Evolutionary conservation across 92 coral and sea anemone genomes (phyloP), one percentile per base, ranked within the genome.

Genomic region (Heteractis magnifica): DNA sequence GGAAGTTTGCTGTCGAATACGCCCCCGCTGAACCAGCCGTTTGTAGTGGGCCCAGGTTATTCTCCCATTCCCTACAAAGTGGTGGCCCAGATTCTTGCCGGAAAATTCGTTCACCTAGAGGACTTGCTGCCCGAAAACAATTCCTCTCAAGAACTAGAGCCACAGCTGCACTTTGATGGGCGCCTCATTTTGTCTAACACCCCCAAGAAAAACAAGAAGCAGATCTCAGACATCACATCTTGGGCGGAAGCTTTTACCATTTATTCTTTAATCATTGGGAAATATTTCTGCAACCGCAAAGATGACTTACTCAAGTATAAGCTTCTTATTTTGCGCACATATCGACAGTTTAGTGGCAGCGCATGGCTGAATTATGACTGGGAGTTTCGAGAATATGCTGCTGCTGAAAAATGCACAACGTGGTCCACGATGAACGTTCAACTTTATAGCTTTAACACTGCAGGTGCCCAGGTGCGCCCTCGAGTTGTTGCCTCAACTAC

Each of bases 351-450:
- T 34, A 34, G 44, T 34, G 44, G 44, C 44, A 34, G 44, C 1
- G 44, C 79, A 4, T 85, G 92, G 92, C 82, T 85, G 1, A 74
- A 65, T 44, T 88, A 84, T 52, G 91, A 88, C 56, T 80, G 49
- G 48, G 76, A 11, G 75, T 65, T 71, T 71, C 48, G 49, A 44
- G 51, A 15, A 18, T 18, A 10, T 12, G 72, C 72, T 21, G 86
- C 86, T 1, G 81, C 74, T 0, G 52, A 26, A 10, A 52, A 52
- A 12, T 13, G 51, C 8, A 53, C 71, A 4, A 23, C 70, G 26
- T 85, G 84, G 84, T 85, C 84, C 4, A 60, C 49, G 6, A 50
- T 85, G 65, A 79, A 85, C 52, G 84, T 64, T 4, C 79, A 82
- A 52, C 58, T 82, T 10, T 72, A 52, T 18, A 82, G 72, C 56